Evolutionary conservation across 2,113 vertebrate species (phyloP), one percentile per base, ranked within the genome.

Genomic region (Calyptommatus sinebrachiatus): DNA sequence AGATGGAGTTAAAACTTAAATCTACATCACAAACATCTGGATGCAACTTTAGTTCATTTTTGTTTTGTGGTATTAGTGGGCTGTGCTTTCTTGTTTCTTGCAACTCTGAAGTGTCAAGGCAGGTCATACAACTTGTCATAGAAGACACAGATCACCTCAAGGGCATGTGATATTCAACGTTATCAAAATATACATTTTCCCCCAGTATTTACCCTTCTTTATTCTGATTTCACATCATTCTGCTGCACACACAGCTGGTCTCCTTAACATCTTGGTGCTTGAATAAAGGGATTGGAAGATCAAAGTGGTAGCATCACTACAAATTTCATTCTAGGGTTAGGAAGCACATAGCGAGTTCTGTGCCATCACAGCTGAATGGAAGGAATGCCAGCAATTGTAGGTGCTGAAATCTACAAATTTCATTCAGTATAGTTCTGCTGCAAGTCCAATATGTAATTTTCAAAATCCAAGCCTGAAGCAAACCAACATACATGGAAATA

Each of bases 221-320:
- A 69, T 63, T 71, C 48, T 63, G 48, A 50, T 67, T 50, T 63
- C 71, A 72, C n/a, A 21, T 79, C 28, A 72, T 41, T 72, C 26
- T 72, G 78, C 53, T 48, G 60, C 62, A 21, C 16, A 65, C n/a
- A 72, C 50, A 53, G 50, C 1, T 53, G 8, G 12, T 53, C 50
- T 53, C 50, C 50, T 53, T 53, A 53, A 6, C 50, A 14, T 53
- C 50, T 53, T 53, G 11, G 50, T 53, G 50, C 10, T 11, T 53
- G 50, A 11, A 53, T 14, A 3, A 53, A 14, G 50, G 50, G 16
- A 9, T 63, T 26, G 22, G 53, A 74, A 41, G 53, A 61, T 41
- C 73, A 53, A 53, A 14, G 50, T 53, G 50, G 50, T 14, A 53
- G 10, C 50, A 53, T 53, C 50, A 53, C 12, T 53, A 53, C 50